These are phyloP conservation scores for Aurelia coerulea DNA, from an alignment of 30 jellyfish, hydroid and myxozoan species.

Conservation along the genomic window DNA sequence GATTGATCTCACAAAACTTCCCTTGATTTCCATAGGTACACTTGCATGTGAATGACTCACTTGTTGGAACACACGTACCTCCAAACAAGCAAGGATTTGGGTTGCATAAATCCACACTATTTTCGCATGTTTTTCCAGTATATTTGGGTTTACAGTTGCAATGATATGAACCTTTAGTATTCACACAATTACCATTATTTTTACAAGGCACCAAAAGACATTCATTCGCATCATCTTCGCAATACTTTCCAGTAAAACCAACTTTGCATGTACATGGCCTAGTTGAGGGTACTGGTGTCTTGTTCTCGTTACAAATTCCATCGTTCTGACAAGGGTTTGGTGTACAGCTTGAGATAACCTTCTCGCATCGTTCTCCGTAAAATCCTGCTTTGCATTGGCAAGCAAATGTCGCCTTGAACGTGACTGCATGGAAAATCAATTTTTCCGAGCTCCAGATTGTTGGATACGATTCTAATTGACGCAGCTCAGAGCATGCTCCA, in stretches of 20 bases:
- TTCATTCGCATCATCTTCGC: conserved; percentile 81
- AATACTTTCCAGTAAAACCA: conserved; percentile 73
- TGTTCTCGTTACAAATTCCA: conserved; percentile 54
- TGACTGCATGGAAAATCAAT: conserved; percentile 57
- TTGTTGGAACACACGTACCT: conserved; percentile 47
- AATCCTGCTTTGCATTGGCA: conserved; percentile 84
- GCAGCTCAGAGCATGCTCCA: conserved; percentile 54
- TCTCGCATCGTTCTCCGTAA: conserved; percentile 74
- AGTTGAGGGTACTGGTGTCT: not conserved
- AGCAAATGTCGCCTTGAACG: conserved; percentile 36
- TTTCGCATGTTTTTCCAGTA: conserved; percentile 76
- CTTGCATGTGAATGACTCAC: conserved; percentile 51
- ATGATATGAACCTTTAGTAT: conserved; percentile 33
- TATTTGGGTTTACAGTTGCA: conserved; percentile 63
- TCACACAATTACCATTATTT: conserved; percentile 63
- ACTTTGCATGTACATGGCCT: conserved; percentile 59
- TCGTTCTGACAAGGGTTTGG: conserved; percentile 83
- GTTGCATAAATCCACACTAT: conserved; percentile 56
- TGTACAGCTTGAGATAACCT: conserved; percentile 47
- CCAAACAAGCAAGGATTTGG: conserved; percentile 73
- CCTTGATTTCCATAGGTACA: conserved; percentile 71
- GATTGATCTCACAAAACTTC: conserved; percentile 62
- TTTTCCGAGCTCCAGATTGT: conserved; percentile 26
- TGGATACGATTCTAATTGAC: not conserved
- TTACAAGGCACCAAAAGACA: conserved; percentile 55